Evolutionary conservation across 2,113 vertebrate species (phyloP).

Genomic region (Verasper variegatus): DNA sequence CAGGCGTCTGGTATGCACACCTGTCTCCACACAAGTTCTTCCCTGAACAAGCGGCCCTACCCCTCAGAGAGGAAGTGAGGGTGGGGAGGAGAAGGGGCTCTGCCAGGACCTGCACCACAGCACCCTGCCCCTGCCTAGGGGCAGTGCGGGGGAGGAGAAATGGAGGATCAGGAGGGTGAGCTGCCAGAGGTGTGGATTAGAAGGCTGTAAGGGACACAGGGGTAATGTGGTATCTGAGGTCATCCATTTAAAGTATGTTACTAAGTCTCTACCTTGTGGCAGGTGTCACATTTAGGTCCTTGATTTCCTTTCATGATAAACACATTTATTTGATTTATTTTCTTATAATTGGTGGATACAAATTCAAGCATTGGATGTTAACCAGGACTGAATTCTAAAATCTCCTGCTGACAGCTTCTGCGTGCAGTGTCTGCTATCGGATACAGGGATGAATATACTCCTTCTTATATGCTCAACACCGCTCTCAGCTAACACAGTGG

Average conservation of each 20-base stretch:
- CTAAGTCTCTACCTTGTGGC: constrained; percentile 4
- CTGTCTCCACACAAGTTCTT: constrained; percentile 73
- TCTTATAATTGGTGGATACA: background rate
- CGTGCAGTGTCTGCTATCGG: constrained; percentile 16
- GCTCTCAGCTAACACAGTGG: constrained; percentile 27
- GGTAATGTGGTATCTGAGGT: constrained; percentile 65
- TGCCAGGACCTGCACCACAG: constrained; percentile 78
- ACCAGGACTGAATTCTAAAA: background rate
- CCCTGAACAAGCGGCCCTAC: constrained; percentile 45
- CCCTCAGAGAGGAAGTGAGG: constrained; percentile 30
- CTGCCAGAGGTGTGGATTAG: constrained; percentile 68
- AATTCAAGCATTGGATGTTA: background rate
- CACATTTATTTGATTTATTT: background rate
- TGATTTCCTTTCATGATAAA: background rate
- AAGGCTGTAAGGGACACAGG: constrained; percentile 51
- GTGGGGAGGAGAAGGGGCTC: constrained; percentile 42
- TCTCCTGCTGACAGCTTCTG: constrained; percentile 7
- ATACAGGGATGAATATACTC: constrained; percentile 28
- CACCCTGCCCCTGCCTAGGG: constrained; percentile 71
- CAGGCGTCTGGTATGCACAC: constrained; percentile 83
- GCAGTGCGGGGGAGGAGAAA: constrained; percentile 18
- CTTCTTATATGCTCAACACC: constrained; percentile 17
- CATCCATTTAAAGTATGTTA: constrained; percentile 26
- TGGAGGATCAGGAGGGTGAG: constrained; percentile 35
- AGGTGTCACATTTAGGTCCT: background rate